Conservation (phyloP, 2,888 invertebrate species). For the Agrochola litura region DNA sequence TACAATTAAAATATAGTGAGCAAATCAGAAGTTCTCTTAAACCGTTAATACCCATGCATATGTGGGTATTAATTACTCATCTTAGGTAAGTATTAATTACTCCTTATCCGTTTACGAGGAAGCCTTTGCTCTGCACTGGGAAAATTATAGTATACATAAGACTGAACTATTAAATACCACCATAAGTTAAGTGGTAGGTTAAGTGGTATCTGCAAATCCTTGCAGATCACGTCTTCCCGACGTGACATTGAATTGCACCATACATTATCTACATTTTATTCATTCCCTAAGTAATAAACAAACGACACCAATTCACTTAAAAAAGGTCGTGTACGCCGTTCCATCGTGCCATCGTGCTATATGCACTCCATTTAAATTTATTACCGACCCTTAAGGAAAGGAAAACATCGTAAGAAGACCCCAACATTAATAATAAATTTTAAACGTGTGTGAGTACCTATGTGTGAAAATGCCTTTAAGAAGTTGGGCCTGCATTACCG, state of each 20-base stretch:
- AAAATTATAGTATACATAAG: no score
- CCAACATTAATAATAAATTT: slow-evolving; percentile 57
- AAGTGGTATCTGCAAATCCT: background rate
- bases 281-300: slow-evolving; percentile 31
- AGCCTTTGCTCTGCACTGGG: no score
- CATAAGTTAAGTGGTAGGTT: background rate
- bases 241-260: background rate
- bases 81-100: no score
- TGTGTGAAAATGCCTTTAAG: slow-evolving; percentile 44
- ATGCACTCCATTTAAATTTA: slow-evolving; percentile 54
- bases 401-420: slow-evolving; percentile 43
- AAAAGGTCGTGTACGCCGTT: slow-evolving; percentile 50
- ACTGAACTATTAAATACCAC: background rate
- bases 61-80: no score
- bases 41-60: no score
- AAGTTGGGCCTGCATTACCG: slow-evolving; percentile 38
- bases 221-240: background rate
- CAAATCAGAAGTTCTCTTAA: no score
- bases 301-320: slow-evolving; percentile 57
- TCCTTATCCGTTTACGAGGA: no score
- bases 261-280: slow-evolving; percentile 23
- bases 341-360: slow-evolving; percentile 16
- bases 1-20: no score
- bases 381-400: slow-evolving; percentile 30
- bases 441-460: slow-evolving; percentile 20